These are phyloP conservation scores for Carterocephalus palaemon DNA, from an alignment of 2,888 invertebrate species.

Conservation along the genomic window DNA sequence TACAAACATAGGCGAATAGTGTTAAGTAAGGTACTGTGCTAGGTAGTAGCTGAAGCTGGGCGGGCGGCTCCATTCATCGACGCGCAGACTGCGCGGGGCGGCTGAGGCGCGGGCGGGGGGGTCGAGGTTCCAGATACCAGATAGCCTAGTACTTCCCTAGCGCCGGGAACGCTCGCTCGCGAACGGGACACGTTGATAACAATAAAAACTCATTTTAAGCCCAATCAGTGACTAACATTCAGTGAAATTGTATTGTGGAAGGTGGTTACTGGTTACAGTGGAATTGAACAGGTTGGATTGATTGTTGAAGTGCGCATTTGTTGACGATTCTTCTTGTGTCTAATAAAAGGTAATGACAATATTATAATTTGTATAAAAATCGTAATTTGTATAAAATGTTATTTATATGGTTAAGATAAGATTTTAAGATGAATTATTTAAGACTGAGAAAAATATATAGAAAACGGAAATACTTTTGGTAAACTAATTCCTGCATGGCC, in stretches of 20 bases:
- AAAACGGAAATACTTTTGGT: too few relatives aligned
- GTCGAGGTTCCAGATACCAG: conserved; percentile 52
- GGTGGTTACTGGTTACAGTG: too few relatives aligned
- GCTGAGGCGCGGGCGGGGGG: conserved; percentile 36
- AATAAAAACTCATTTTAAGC: not conserved
- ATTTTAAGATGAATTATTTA: too few relatives aligned
- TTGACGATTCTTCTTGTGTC: too few relatives aligned
- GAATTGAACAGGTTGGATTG: too few relatives aligned
- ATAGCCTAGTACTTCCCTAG: conserved; percentile 57
- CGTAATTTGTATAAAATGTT: too few relatives aligned
- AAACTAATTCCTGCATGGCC: too few relatives aligned
- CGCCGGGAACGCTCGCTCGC: conserved; percentile 36
- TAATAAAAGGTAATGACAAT: too few relatives aligned
- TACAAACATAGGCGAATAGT: conserved; percentile 57
- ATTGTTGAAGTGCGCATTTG: conserved; percentile 4
- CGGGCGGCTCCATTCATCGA: conserved; percentile 69
- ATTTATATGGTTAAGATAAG: too few relatives aligned
- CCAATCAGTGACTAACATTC: conserved; percentile 6
- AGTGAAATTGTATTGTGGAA: not conserved
- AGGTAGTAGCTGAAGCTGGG: conserved; percentile 45
- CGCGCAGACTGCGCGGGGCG: conserved; percentile 64
- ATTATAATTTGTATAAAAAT: too few relatives aligned
- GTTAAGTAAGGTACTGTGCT: conserved; percentile 53
- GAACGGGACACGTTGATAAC: conserved; percentile 13
- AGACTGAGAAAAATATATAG: too few relatives aligned